Evolutionary conservation across 2,113 vertebrate genomes (phyloP).

Genomic region (Phalacrocorax aristotelis): DNA sequence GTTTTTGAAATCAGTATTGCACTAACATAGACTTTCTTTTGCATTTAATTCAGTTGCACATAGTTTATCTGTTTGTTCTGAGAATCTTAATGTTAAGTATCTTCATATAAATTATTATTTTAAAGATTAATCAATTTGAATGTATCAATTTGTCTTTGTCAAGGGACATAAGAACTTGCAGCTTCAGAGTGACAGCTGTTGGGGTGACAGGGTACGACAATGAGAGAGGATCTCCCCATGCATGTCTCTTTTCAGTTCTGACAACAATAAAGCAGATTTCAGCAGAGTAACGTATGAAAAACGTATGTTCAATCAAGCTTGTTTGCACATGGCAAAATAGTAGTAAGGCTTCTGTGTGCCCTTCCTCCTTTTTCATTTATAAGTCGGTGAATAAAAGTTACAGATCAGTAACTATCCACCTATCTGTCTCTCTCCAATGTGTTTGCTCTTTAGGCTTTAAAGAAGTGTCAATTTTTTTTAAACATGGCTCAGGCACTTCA

Average conservation of each 20-base stretch:
- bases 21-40: neutral
- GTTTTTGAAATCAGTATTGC: neutral
- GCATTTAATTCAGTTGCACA: neutral
- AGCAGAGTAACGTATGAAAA: neutral
- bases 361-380: neutral
- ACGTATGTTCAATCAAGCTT: neutral
- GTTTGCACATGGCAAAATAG: neutral
- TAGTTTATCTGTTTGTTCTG: neutral
- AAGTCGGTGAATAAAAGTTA: neutral
- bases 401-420: neutral
- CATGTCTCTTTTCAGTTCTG: neutral
- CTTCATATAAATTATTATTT: neutral
- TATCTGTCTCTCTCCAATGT: neutral
- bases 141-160: neutral
- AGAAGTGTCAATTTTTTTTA: fast-evolving
- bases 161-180: neutral
- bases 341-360: neutral
- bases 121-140: neutral
- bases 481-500: neutral
- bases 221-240: neutral
- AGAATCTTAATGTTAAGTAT: neutral
- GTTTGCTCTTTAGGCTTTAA: neutral
- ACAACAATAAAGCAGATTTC: neutral
- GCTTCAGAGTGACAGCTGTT: neutral
- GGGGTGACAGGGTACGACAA: neutral